phyloP scores from a whole-genome alignment of 2,888 invertebrate species.

The Heliconius ethilla region DNA sequence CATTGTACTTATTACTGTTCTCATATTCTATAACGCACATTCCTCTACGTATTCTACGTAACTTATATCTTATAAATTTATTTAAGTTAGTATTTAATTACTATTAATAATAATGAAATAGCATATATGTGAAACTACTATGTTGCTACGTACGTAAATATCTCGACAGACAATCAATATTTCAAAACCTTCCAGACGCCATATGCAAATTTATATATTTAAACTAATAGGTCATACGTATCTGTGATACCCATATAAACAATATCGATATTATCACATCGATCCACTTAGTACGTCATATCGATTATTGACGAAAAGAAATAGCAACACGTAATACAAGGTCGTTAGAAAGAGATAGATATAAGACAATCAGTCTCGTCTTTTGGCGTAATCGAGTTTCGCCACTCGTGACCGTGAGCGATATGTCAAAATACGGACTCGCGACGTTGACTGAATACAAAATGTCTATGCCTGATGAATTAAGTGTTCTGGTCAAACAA shows the following conservation, averaged over 20 bases:
- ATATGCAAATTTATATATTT: conserved; percentile 22
- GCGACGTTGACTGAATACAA: conserved; percentile 52
- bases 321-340: conserved; percentile 52
- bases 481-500: conserved; percentile 39
- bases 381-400: conserved; percentile 60
- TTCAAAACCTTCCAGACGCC: conserved; percentile 10
- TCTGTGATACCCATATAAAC: conserved; percentile 33
- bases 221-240: conserved; percentile 27
- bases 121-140: background rate
- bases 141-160: conserved; percentile 1
- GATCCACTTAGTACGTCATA: conserved; percentile 42
- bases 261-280: conserved; percentile 29
- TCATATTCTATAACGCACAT: background rate
- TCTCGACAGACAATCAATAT: background rate
- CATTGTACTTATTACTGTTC: no score
- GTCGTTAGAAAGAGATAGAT: conserved; percentile 53
- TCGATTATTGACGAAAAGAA: conserved; percentile 49
- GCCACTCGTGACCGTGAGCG: conserved; percentile 61
- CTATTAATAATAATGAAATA: background rate
- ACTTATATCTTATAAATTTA: no score
- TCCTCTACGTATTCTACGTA: background rate
- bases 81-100: background rate
- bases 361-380: conserved; percentile 51
- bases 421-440: conserved; percentile 58
- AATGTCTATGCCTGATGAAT: conserved; percentile 53